Conservation (phyloP, 2,888 invertebrate genomes). For the Hirtodrosophila cameraria region DNA sequence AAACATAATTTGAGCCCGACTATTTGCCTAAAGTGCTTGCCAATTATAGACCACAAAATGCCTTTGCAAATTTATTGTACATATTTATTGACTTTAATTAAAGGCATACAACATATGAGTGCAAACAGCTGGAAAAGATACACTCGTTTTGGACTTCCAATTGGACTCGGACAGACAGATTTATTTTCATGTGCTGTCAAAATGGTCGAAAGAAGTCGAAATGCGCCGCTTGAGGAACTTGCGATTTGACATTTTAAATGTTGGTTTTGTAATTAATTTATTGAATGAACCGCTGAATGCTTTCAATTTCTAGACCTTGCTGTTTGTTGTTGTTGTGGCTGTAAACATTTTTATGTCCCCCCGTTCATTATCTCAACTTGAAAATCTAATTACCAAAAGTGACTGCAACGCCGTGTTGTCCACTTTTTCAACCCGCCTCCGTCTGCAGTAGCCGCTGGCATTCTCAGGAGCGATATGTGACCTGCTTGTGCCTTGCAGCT, state of each 20-base stretch:
- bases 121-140: conserved; percentile 1
- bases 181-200: conserved; percentile 41
- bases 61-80: conserved; percentile 46
- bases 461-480: conserved; percentile 32
- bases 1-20: neutral
- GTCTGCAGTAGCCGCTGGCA: conserved; percentile 17
- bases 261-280: conserved; percentile 73
- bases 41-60: conserved; percentile 19
- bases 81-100: conserved; percentile 40
- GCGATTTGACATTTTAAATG: conserved; percentile 56
- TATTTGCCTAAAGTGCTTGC: conserved; percentile 24
- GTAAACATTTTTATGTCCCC: conserved; percentile 78
- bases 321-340: conserved; percentile 46
- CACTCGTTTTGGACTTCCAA: too few relatives aligned
- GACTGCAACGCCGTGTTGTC: conserved; percentile 50
- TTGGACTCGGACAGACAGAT: conserved; percentile 11
- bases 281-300: conserved; percentile 56
- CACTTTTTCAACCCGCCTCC: conserved; percentile 2
- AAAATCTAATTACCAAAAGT: conserved; percentile 78
- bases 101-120: neutral
- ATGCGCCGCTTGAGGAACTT: conserved; percentile 5
- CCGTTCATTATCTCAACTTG: conserved; percentile 71
- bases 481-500: conserved; percentile 51
- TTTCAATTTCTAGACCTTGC: conserved; percentile 51
- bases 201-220: conserved; percentile 17